Base-by-base conservation (phyloP, 2,797 vertebrate species). In the Danionella dracula region DNA sequence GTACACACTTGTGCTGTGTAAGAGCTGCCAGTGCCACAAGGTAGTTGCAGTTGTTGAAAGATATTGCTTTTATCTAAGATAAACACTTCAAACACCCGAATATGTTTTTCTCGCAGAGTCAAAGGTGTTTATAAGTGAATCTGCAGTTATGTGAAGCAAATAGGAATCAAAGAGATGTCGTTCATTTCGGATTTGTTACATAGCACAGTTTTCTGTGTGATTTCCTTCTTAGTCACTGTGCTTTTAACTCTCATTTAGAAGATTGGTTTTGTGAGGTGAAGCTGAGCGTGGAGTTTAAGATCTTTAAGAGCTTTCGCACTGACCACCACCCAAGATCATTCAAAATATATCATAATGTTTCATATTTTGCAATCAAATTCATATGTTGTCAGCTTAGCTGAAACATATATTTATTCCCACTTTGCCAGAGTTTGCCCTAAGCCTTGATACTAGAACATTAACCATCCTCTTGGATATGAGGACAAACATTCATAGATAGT, bases 381-480 rank as follows among this genome's bases (percentile, higher is more conserved):
- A 29, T 51, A 64, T 27, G 27, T 32, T 56, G 1, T 20, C 34
- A 13, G 27, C 46, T 55, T 27, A 56, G 15, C 20, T 23, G 44
- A 27, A 56, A 29, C 48, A 31, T 57, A 63, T 78, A 42, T 76
- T 71, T 83, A 83, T 83, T 83, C 74, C 79, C 81, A 60, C 78
- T 81, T 83, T 85, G 77, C 75, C 67, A 76, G 37, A 40, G 21
- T 27, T 29, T 8, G 42, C 82, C 74, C 23, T 6, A 66, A 79
- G 83, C 71, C 21, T 66, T 38, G 23, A 5, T 32, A 59, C 45
- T 34, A 56, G 75, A 82, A 71, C 73, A 73, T 72, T 72, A 80
- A 79, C 79, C 77, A 82, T 81, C 77, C 73, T 56, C 23, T 27
- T 27, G 3, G 23, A 6, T 27, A 73, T 73, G 77, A 81, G 82